Base-by-base conservation (phyloP, 2,888 invertebrate genomes). In the Macrophya annulata region DNA sequence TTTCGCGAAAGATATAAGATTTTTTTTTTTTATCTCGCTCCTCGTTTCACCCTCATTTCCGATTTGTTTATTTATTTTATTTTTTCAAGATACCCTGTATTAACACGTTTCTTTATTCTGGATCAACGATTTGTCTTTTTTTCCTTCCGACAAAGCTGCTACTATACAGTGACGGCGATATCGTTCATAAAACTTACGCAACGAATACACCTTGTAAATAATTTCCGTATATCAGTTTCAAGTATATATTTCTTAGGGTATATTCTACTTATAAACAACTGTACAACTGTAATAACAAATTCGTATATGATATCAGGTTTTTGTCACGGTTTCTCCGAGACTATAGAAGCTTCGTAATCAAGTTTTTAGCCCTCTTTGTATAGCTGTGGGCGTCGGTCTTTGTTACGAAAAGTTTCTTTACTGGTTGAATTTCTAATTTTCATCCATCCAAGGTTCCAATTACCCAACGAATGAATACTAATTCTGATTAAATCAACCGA, bases 401-500 rank as follows among this genome's bases (percentile, higher is more conserved):
- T 43, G 15, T 25, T 31, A 3, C 48, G 12, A 45, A 43, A 77
- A 77, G 5, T 77, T 77, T 77, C 31, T 4, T 21, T 48, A 77
- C 25, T 77, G 77, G 51, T 51, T 51, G n/a, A 48, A 55, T 55
- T 55, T 55, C 55, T 55, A 55, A 40, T 40, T 74, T 40, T 17
- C 74, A 74, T 43, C n/a, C 45, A 43, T 74, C 40, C 77, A 48
- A 25, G 25, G 25, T 25, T 77, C 15, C 21, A 77, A 51, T 77
- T 77, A 72, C 43, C 31, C 37, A 9, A n/a, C 72, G 72, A 72
- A 15, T 72, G 72, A 12, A 72, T 43, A 37, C n/a, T 43, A 72
- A 72, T 40, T 43, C n/a, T n/a, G 43, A 72, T 37, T 72, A 37
- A 72, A 72, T 72, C 43, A 31, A 37, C 17, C 37, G 72, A 72